These are phyloP conservation scores for Xenopus borealis DNA, from an alignment of 2,113 vertebrate species.

Conservation along the genomic window DNA sequence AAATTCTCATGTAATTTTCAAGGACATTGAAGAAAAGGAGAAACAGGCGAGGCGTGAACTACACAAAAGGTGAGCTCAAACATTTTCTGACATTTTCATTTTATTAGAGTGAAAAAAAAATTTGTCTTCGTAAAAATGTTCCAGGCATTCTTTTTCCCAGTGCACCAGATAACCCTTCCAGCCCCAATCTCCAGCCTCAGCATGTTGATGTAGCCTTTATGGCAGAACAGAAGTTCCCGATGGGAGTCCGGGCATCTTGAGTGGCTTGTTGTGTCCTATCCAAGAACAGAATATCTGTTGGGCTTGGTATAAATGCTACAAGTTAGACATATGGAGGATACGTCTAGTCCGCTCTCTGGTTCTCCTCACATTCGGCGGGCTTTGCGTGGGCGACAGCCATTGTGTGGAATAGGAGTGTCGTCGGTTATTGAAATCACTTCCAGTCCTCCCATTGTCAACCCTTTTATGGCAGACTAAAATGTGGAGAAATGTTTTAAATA, in stretches of 20 bases:
- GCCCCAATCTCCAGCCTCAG: too few relatives aligned
- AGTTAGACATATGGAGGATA: background rate
- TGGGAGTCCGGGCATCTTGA: too few relatives aligned
- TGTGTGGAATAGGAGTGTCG: conserved; percentile 91
- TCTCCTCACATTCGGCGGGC: conserved; percentile 74
- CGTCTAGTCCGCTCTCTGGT: background rate
- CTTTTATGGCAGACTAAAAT: conserved; percentile 87
- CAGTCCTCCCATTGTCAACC: conserved; percentile 87
- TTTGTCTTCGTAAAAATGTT: conserved; percentile 1
- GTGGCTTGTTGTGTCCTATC: too few relatives aligned
- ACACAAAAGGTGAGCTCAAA: conserved; percentile 34
- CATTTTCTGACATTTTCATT: conserved; percentile 37
- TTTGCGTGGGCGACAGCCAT: conserved; percentile 91
- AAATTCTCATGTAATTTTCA: conserved; percentile 30
- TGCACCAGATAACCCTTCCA: conserved; percentile 8
- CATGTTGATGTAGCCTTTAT: too few relatives aligned
- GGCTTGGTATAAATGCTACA: too few relatives aligned
- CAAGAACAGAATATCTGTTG: too few relatives aligned
- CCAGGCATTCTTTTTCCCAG: conserved; percentile 17
- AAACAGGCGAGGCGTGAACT: conserved; percentile 4
- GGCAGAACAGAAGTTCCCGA: too few relatives aligned
- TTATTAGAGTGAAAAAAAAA: conserved; percentile 33
- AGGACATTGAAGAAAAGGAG: conserved; percentile 30
- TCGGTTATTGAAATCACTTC: conserved; percentile 94
- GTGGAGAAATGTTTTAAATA: background rate